Conservation (phyloP, 2,113 vertebrate species). For the Ictidomys tridecemlineatus region DNA sequence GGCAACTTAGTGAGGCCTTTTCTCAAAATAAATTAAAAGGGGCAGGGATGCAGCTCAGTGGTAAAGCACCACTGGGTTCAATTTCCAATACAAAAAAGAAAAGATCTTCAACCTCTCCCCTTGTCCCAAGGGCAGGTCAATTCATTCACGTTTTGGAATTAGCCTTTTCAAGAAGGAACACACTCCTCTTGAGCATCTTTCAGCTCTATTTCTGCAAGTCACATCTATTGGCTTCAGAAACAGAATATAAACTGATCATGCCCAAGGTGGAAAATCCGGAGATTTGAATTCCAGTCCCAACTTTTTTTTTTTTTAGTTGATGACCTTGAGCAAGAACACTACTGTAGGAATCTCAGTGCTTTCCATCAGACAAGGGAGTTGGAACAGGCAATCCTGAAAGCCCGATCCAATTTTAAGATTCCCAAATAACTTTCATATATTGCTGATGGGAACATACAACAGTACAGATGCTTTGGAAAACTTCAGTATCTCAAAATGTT, state of each 20-base stretch:
- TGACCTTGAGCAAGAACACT: background rate
- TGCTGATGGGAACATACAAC: background rate
- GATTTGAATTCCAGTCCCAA: background rate
- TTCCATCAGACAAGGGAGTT: background rate
- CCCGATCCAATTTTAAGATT: background rate
- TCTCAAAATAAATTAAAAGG: no score
- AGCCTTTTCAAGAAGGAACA: background rate
- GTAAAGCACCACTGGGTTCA: no score
- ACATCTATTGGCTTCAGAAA: background rate
- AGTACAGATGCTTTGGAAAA: background rate
- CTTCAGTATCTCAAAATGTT: background rate
- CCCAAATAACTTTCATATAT: background rate
- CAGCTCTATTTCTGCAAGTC: conserved; percentile 22
- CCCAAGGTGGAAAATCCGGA: background rate
- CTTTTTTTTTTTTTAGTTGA: background rate
- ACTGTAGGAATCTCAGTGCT: background rate
- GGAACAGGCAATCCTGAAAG: background rate
- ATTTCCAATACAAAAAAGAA: no score
- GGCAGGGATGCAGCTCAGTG: no score
- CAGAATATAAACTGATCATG: background rate
- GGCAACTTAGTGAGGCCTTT: no score
- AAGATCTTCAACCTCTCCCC: background rate
- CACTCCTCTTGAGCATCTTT: background rate
- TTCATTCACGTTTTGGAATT: background rate
- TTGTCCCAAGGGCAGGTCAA: background rate